Evolutionary conservation across 2,797 vertebrate genomes (phyloP).

Genomic region (Nyctibius grandis): DNA sequence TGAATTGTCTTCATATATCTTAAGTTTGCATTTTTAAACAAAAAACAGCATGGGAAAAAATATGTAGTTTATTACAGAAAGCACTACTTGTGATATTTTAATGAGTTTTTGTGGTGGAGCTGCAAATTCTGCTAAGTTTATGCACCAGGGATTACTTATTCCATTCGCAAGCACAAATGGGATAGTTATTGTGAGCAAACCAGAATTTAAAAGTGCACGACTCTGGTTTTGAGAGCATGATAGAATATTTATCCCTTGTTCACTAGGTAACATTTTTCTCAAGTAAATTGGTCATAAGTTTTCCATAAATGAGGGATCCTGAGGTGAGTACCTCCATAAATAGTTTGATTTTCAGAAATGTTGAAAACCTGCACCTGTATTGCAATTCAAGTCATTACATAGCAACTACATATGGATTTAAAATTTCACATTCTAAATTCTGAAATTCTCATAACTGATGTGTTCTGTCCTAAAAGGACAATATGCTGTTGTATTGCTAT

Average conservation of each 20-base stretch:
- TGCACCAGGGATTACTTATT: conserved; percentile 7
- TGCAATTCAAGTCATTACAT: neutral
- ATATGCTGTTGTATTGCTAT: neutral
- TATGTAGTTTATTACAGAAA: neutral
- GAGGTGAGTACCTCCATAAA: neutral
- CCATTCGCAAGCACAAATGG: neutral
- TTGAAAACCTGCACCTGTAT: neutral
- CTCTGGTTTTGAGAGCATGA: neutral
- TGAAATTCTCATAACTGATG: neutral
- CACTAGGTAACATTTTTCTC: neutral
- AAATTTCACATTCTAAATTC: neutral
- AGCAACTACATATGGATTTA: neutral
- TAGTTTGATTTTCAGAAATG: neutral
- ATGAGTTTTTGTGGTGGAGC: neutral
- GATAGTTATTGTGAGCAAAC: neutral
- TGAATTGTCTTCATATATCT: neutral
- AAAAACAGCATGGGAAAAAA: neutral
- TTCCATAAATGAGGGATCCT: neutral
- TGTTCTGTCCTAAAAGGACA: neutral
- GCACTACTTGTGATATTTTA: neutral
- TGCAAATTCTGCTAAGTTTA: conserved; percentile 5
- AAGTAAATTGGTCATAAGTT: neutral
- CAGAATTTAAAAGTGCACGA: neutral
- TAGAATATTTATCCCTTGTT: neutral
- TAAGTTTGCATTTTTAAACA: neutral